Conservation (phyloP, 2,113 vertebrate genomes). For the Bos taurus region ARS-UCD2.0 NC_037335.1:25708501-25709000, state of each 20-base stretch:
- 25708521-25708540: not conserved
- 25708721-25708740: not conserved
- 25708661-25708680: not conserved
- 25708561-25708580: not conserved
- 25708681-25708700: not conserved
- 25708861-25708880: not conserved
- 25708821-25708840: not conserved
- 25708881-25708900: not conserved
- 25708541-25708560: not conserved
- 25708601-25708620: not conserved
- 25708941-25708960: not conserved
- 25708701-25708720: not conserved
- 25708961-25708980: not conserved
- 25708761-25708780: not conserved
- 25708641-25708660: not conserved
- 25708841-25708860: not conserved
- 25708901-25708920: not conserved
- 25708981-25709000: not conserved
- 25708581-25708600: not conserved
- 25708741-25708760: not conserved
- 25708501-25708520: not conserved
- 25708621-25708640: not conserved
- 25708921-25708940: not conserved
- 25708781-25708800: not conserved
- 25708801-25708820: not conserved